phyloP scores from a whole-genome alignment of 2,797 vertebrate species.

The Gymnodraco acuticeps region DNA sequence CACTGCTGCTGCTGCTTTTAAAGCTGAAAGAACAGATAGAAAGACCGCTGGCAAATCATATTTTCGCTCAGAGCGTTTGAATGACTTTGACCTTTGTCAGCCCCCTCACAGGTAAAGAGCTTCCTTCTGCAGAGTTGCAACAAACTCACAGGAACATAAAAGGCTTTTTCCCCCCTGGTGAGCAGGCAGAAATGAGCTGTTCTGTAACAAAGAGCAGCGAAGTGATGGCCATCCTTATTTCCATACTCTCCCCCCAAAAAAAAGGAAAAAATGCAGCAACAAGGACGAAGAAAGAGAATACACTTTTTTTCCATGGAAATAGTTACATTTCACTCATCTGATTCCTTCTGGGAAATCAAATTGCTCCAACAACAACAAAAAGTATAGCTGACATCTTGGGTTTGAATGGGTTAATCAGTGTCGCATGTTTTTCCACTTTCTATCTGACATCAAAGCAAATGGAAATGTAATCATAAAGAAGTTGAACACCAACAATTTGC shows the following conservation, averaged over 20 bases:
- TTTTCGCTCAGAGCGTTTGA: constrained; percentile 34
- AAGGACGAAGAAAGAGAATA: neutral
- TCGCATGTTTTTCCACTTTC: constrained; percentile 34
- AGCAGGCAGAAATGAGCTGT: constrained; percentile 32
- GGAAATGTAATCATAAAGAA: constrained; percentile 40
- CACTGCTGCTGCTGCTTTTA: constrained; percentile 28
- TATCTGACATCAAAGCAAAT: constrained; percentile 43
- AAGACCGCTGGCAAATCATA: constrained; percentile 14
- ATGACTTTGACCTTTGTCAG: constrained; percentile 42
- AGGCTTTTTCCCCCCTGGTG: constrained; percentile 20
- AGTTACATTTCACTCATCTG: constrained; percentile 10
- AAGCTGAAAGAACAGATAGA: neutral
- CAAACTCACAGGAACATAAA: constrained; percentile 35
- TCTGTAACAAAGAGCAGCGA: constrained; percentile 39
- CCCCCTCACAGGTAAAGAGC: constrained; percentile 43
- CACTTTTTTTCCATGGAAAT: neutral
- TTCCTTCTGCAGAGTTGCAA: constrained; percentile 45
- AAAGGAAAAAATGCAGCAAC: neutral
- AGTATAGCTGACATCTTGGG: constrained; percentile 3
- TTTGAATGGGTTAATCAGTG: constrained; percentile 5
- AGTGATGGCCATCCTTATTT: constrained; percentile 8
- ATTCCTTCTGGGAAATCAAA: constrained; percentile 28
- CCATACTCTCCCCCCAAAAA: neutral
- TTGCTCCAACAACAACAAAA: constrained; percentile 8
- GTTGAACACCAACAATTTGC: constrained; percentile 5